Base-by-base conservation (phyloP, 2,888 invertebrate species). In the Cheilosia soror region DNA sequence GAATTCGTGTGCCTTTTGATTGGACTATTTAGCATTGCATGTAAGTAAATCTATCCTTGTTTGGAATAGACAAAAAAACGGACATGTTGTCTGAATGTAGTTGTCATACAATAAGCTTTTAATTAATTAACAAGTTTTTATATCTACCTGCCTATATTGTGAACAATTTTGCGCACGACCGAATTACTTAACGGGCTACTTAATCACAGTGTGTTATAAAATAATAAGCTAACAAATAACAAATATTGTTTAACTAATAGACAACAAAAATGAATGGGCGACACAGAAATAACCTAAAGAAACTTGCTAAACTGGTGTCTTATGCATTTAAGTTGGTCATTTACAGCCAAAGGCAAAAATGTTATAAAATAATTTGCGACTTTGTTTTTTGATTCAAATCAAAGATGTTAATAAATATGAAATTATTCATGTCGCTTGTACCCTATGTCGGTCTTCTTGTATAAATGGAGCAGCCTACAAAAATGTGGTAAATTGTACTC, bases 251-350 rank as follows among this genome's bases (percentile, higher is more conserved):
- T 51, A 60, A 62, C 60, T 51, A 68, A 60, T 73, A 58, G 55
- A 58, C 68, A 73, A 55, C 62, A 77, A 44, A 31, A 49, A 20
- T 20, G 31, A 49, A 42, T 69, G 58, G 60, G 72, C 65, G 49
- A 71, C 47, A 62, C 25, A 66, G 42, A 77, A 68, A 73, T 60
- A 53, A 71, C 27, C 62, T 42, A 66, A 66, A 40, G 49, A 76
- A 85, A 85, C 85, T 51, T 44, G 85, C 66, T 77, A 37, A 85
- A 81, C 85, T 85, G 85, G 85, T 85, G 85, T 80, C 76, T 81
- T 85, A 81, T 85, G 80, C 85, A 81, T 85, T 55, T 66, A 81
- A 85, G 76, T 85, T 85, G 85, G 80, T 71, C 85, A 85, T 71
- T 71, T 81, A 57, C 72, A 77, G 81, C 85, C 76, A 81, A 71